A percentile compares a stretch with the other conserved stretches of the same genome.
Evolutionary conservation across 2,113 vertebrate genomes (phyloP).

Genomic region (Xyrauchen texanus): DNA sequence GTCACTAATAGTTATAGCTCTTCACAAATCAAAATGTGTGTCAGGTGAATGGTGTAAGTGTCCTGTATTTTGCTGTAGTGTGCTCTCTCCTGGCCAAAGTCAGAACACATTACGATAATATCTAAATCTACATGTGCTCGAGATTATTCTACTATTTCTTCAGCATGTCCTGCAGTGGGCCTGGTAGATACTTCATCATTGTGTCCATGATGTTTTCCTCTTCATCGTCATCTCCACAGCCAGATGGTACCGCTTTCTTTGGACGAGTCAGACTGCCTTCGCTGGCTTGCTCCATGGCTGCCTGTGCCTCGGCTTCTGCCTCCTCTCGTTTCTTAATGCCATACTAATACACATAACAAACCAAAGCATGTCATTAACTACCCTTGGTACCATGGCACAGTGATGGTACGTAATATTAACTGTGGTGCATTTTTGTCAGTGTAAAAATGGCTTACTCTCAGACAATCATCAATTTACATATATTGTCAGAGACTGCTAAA

Average conservation of each 20-base stretch:
- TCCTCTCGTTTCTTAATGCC: slow-evolving; percentile 97
- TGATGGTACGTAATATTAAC: too few species aligned
- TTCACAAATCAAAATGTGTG: slow-evolving; percentile 16
- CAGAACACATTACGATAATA: slow-evolving; percentile 12
- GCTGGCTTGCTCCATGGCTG: slow-evolving; percentile 83
- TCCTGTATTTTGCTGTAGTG: slow-evolving; percentile 17
- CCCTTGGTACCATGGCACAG: too few species aligned
- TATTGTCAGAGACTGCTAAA: too few species aligned
- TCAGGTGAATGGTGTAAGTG: slow-evolving; percentile 12
- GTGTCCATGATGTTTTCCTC: slow-evolving; percentile 98
- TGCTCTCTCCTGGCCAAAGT: slow-evolving; percentile 31
- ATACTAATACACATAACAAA: slow-evolving; percentile 74
- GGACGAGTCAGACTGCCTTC: slow-evolving; percentile 93
- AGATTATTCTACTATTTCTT: slow-evolving; percentile 84
- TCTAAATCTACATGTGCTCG: slow-evolving; percentile 36
- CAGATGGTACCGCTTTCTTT: slow-evolving; percentile 84
- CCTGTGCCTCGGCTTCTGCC: slow-evolving; percentile 89
- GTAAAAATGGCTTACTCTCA: too few species aligned
- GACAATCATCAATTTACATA: too few species aligned
- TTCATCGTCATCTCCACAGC: slow-evolving; percentile 82
- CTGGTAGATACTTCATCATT: slow-evolving; percentile 96
- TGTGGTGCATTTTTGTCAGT: too few species aligned
- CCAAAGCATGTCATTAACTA: background rate
- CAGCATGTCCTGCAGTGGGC: slow-evolving; percentile 97
- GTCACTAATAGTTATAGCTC: slow-evolving; percentile 57